Percentiles rank a stretch among this genome's conserved stretches.
phyloP scores from a whole-genome alignment of 2,888 invertebrate genomes.

The Pyrrhosoma nymphula region DNA sequence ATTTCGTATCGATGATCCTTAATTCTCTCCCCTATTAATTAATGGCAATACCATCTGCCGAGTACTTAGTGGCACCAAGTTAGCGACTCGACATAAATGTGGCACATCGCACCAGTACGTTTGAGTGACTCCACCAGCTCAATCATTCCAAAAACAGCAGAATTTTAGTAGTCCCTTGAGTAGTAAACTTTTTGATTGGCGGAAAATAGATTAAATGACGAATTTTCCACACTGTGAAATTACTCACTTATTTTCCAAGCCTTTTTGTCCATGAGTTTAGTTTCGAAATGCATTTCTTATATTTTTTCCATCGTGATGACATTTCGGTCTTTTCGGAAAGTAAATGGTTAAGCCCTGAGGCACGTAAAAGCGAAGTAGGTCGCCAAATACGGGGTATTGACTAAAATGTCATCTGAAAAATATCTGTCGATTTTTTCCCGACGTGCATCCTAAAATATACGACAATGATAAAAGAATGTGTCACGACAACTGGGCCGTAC shows the following conservation, averaged over 20 bases:
- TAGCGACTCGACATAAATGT: too few relatives aligned
- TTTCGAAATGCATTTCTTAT: neutral
- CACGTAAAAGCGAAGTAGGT: neutral
- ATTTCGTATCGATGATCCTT: too few relatives aligned
- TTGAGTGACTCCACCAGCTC: too few relatives aligned
- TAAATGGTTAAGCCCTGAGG: neutral
- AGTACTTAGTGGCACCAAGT: too few relatives aligned
- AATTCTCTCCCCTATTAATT: too few relatives aligned
- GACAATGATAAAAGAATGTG: neutral
- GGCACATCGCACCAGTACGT: too few relatives aligned
- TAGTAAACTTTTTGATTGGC: neutral
- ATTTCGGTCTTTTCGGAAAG: neutral
- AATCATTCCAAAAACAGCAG: too few relatives aligned
- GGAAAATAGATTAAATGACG: neutral
- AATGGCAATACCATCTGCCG: too few relatives aligned
- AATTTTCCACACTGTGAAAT: neutral
- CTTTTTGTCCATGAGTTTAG: neutral
- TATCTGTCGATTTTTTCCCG: neutral
- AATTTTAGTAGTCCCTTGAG: neutral
- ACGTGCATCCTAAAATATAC: neutral
- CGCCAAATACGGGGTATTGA: neutral
- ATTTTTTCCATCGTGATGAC: neutral
- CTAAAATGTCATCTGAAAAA: neutral
- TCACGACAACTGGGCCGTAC: neutral
- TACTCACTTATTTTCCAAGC: neutral